These are phyloP conservation scores for Plectropomus leopardus DNA, from an alignment of 2,113 vertebrate genomes.

Conservation along the genomic window DNA sequence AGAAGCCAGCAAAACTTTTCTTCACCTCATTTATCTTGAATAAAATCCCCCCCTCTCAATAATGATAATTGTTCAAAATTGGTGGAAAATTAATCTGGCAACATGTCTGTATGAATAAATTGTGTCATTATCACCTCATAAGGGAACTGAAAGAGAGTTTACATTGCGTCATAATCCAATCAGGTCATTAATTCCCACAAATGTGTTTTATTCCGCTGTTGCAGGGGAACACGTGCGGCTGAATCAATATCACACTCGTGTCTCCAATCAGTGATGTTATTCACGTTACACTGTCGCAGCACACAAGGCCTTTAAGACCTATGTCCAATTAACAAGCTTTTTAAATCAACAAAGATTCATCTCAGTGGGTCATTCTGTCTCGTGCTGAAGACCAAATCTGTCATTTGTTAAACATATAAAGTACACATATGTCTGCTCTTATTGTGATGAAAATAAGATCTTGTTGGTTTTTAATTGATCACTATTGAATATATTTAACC, in stretches of 20 bases:
- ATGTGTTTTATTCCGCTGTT: slow-evolving; percentile 65
- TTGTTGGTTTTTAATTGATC: not conserved
- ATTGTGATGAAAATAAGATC: not conserved
- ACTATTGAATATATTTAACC: not conserved
- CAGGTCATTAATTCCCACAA: slow-evolving; percentile 69
- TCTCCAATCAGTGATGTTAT: slow-evolving; percentile 23
- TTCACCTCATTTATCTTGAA: slow-evolving; percentile 69
- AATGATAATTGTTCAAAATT: slow-evolving; percentile 77
- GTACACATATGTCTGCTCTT: not conserved
- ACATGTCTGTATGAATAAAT: slow-evolving; percentile 72
- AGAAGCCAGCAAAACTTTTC: slow-evolving; percentile 52
- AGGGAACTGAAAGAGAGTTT: slow-evolving; percentile 59
- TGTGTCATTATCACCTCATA: slow-evolving; percentile 69
- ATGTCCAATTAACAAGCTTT: slow-evolving; percentile 20
- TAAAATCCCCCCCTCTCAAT: slow-evolving; percentile 42
- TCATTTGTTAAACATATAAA: not conserved
- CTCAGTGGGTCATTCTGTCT: not conserved
- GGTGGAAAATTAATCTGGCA: slow-evolving; percentile 79
- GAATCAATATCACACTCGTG: slow-evolving; percentile 52
- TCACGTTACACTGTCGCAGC: not conserved
- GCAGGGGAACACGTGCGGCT: slow-evolving; percentile 37
- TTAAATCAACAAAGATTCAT: not conserved
- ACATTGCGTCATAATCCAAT: slow-evolving; percentile 71
- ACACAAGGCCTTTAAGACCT: slow-evolving; percentile 5
- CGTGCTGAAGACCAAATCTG: not conserved